These are phyloP conservation scores for Azorinus chamasolen DNA, from an alignment of 2,888 invertebrate species.

Conservation along the genomic window DNA sequence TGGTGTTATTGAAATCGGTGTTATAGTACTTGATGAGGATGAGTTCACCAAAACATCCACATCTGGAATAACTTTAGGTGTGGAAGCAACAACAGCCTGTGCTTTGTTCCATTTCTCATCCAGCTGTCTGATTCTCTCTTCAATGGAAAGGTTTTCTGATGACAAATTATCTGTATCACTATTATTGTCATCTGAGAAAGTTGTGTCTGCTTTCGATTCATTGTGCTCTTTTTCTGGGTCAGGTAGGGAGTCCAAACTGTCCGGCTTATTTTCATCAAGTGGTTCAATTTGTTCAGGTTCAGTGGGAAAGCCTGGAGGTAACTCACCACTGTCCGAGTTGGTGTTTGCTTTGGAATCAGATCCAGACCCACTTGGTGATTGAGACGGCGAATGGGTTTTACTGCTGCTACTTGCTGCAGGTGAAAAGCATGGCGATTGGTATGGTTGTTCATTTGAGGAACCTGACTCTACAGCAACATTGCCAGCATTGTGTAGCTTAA, in stretches of 20 bases:
- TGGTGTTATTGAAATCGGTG: conserved; percentile 37
- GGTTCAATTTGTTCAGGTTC: conserved; percentile 50
- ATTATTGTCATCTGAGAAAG: conserved; percentile 73
- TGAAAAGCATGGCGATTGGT: conserved; percentile 77
- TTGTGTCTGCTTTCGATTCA: conserved; percentile 61
- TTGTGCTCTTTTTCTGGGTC: conserved; percentile 50
- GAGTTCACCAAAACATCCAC: conserved; percentile 55
- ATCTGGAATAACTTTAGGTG: conserved; percentile 60
- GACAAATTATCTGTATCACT: conserved; percentile 58
- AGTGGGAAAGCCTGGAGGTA: conserved; percentile 52
- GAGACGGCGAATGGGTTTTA: conserved; percentile 76
- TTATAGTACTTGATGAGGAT: conserved; percentile 47
- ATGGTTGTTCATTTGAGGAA: conserved; percentile 29
- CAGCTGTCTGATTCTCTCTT: conserved; percentile 96
- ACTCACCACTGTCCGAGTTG: conserved; percentile 62
- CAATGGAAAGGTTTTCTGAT: conserved; percentile 89
- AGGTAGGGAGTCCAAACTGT: conserved; percentile 58
- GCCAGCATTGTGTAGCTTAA: conserved; percentile 24
- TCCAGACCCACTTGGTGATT: conserved; percentile 73
- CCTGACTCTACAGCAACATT: conserved; percentile 17
- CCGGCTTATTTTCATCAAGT: conserved; percentile 52
- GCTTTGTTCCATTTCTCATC: conserved; percentile 93
- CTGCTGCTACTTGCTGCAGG: conserved; percentile 76
- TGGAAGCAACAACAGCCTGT: conserved; percentile 61
- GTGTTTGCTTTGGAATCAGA: conserved; percentile 65